These are phyloP conservation scores for Tortricodes alternella DNA, from an alignment of 2,888 invertebrate species.

Conservation along the genomic window DNA sequence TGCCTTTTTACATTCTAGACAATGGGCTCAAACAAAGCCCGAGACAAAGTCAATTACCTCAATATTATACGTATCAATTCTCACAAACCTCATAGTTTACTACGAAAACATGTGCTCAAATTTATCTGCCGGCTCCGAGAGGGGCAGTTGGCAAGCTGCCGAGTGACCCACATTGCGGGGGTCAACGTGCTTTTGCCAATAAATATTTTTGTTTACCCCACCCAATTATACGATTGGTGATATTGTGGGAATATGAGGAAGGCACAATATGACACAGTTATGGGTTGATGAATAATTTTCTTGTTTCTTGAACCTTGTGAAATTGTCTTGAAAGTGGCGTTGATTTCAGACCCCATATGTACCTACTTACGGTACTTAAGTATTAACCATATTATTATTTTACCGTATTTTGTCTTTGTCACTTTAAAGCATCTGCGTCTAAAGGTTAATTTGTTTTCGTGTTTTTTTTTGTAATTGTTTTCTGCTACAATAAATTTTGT, in stretches of 20 bases:
- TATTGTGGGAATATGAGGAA: slow-evolving; percentile 14
- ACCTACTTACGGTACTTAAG: not conserved
- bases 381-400: no score
- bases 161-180: slow-evolving; percentile 48
- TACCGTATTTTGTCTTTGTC: no score
- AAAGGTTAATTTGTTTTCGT: not conserved
- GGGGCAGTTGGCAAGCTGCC: slow-evolving; percentile 45
- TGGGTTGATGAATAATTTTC: not conserved
- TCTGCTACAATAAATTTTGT: not conserved
- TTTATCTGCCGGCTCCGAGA: slow-evolving; percentile 44
- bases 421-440: not conserved
- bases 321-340: not conserved
- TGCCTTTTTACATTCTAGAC: not conserved
- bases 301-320: not conserved
- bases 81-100: slow-evolving; percentile 19
- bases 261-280: not conserved
- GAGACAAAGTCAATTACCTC: slow-evolving; percentile 13
- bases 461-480: no score
- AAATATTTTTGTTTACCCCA: slow-evolving; percentile 56
- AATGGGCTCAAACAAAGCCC: slow-evolving; percentile 8
- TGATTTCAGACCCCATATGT: not conserved
- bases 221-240: slow-evolving; percentile 38
- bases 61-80: slow-evolving; percentile 9
- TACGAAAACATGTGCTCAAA: slow-evolving; percentile 46
- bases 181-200: slow-evolving; percentile 47